Evolutionary conservation across 2,113 vertebrate genomes (phyloP).

Genomic region (Podarcis raffonei): DNA sequence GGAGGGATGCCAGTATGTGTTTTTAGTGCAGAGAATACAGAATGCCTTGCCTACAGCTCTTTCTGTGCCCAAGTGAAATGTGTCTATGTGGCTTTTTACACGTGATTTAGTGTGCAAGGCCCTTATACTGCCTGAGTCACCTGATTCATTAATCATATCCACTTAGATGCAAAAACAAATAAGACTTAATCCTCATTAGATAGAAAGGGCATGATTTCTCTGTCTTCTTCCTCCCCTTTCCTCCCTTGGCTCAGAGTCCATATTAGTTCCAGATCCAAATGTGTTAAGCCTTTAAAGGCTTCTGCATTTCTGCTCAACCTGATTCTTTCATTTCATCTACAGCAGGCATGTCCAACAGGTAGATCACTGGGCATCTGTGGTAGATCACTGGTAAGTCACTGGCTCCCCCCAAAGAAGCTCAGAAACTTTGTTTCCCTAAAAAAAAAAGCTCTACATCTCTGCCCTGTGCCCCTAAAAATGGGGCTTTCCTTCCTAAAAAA

Average conservation of each 20-base stretch:
- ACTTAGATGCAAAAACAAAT: neutral
- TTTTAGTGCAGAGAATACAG: too few relatives aligned
- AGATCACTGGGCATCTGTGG: too few relatives aligned
- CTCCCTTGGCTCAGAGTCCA: neutral
- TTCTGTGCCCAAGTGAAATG: neutral
- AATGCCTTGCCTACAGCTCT: too few relatives aligned
- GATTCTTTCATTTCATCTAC: neutral
- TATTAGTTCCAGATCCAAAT: neutral
- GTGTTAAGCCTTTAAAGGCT: neutral
- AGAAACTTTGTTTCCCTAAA: too few relatives aligned
- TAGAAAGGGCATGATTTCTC: neutral
- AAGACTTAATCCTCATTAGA: neutral
- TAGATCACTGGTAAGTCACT: too few relatives aligned
- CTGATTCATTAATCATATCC: neutral
- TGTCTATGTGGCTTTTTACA: neutral
- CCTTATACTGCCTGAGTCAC: neutral
- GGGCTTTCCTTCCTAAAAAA: too few relatives aligned
- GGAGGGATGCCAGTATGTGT: neutral
- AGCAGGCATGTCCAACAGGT: neutral
- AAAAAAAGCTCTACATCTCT: too few relatives aligned
- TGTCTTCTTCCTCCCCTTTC: neutral
- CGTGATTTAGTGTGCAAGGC: neutral
- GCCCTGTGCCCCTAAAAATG: too few relatives aligned
- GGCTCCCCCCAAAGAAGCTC: too few relatives aligned
- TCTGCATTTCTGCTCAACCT: neutral